Evolutionary conservation across 2,113 vertebrate species (phyloP).

Genomic region (Trichomycterus rosablanca): DNA sequence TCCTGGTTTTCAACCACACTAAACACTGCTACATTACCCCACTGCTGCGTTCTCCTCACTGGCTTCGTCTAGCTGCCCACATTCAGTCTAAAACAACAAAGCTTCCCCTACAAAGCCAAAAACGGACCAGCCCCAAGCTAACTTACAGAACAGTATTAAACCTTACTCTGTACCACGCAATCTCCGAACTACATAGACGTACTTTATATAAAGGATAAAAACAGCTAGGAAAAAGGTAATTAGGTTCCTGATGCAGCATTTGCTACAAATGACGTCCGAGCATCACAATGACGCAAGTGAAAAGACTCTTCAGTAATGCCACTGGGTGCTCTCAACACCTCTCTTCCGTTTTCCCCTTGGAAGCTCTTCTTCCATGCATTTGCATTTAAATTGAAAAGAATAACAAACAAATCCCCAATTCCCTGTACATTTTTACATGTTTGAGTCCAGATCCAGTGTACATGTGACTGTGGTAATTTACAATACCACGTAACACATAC

Average conservation of each 20-base stretch:
- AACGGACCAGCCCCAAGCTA: too few species aligned
- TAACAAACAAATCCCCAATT: constrained; percentile 60
- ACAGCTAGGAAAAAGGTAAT: constrained; percentile 6
- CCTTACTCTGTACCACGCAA: too few species aligned
- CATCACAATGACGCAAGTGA: constrained; percentile 21
- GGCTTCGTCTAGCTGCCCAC: too few species aligned
- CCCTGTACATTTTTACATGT: constrained; percentile 52
- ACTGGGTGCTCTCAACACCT: constrained; percentile 10
- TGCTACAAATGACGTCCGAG: background rate
- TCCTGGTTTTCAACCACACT: too few species aligned
- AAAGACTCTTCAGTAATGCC: constrained; percentile 6
- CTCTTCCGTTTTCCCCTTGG: background rate
- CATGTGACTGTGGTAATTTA: background rate
- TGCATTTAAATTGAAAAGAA: constrained; percentile 66
- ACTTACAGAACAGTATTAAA: too few species aligned
- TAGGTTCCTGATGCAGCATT: constrained; percentile 12
- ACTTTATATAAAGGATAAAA: background rate
- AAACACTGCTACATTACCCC: too few species aligned
- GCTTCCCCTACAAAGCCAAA: too few species aligned
- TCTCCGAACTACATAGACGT: background rate
- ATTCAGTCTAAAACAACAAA: too few species aligned
- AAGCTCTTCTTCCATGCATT: constrained; percentile 52
- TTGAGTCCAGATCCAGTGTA: constrained; percentile 29
- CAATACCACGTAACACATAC: too few species aligned
- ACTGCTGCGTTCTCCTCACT: too few species aligned